A percentile compares a stretch with the other conserved stretches of the same genome.
Conservation (phyloP, 1,140 invertebrate species). For the Cotesia vestalis region DNA sequence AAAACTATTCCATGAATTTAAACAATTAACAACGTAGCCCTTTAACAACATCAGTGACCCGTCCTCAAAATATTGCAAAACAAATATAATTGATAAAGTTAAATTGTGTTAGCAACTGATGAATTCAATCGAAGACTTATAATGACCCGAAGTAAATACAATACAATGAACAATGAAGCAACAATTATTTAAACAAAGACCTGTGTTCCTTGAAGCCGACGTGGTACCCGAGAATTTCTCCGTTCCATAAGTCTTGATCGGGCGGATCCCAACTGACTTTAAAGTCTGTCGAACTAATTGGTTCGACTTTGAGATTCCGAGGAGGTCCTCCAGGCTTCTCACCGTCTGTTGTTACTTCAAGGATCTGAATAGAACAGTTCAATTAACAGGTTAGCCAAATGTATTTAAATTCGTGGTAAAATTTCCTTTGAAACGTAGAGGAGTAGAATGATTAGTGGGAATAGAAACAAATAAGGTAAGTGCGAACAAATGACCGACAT, state of each 20-base stretch:
- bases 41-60: too few relatives aligned
- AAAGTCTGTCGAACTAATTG: slow-evolving; percentile 89
- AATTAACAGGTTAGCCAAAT: slow-evolving; percentile 26
- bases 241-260: slow-evolving; percentile 87
- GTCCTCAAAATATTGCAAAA: too few relatives aligned
- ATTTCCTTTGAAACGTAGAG: not conserved
- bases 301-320: slow-evolving; percentile 82
- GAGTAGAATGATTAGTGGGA: not conserved
- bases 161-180: not conserved
- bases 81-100: too few relatives aligned
- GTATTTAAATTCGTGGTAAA: slow-evolving; percentile 14
- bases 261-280: slow-evolving; percentile 91
- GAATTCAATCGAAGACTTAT: too few relatives aligned
- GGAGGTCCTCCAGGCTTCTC: slow-evolving; percentile 83
- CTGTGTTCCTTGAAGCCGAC: slow-evolving; percentile 82
- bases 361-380: slow-evolving; percentile 67
- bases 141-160: too few relatives aligned
- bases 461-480: not conserved
- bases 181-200: slow-evolving; percentile 41
- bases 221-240: slow-evolving; percentile 91
- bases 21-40: too few relatives aligned
- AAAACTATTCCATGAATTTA: too few relatives aligned
- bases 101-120: too few relatives aligned
- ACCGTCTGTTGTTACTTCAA: slow-evolving; percentile 61
- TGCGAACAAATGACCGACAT: too few relatives aligned